Conservation (phyloP, 2,797 vertebrate species). For the Myotis daubentonii region DNA sequence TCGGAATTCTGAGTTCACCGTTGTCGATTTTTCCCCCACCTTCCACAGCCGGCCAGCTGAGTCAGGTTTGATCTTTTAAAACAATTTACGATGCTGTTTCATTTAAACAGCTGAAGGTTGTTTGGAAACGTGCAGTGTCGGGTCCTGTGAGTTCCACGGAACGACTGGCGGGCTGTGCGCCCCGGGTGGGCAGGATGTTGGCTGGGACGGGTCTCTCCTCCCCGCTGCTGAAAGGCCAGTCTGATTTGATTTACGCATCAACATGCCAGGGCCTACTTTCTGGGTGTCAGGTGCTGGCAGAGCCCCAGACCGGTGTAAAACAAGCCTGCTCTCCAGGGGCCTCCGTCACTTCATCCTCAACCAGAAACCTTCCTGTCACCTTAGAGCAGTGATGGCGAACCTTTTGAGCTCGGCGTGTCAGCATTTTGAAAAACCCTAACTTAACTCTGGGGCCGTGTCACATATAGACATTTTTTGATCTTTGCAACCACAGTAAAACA, state of each 20-base stretch:
- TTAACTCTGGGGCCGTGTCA: too few relatives aligned
- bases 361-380: neutral
- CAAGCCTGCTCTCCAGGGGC: neutral
- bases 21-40: neutral
- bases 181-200: accelerated
- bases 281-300: neutral
- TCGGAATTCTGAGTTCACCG: neutral
- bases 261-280: neutral
- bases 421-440: too few relatives aligned
- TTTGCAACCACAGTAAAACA: too few relatives aligned
- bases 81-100: neutral
- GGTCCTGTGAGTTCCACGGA: neutral
- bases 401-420: too few relatives aligned
- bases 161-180: accelerated
- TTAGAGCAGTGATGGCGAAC: too few relatives aligned
- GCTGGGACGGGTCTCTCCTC: neutral
- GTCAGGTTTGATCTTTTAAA: constrained; percentile 17
- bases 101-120: neutral
- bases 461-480: too few relatives aligned
- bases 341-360: neutral
- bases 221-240: neutral
- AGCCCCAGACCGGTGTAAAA: neutral
- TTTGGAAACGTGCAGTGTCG: neutral
- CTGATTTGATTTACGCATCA: neutral
- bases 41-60: neutral